These are phyloP conservation scores for Heliconius sara DNA, from an alignment of 2,888 invertebrate genomes.

Conservation along the genomic window DNA sequence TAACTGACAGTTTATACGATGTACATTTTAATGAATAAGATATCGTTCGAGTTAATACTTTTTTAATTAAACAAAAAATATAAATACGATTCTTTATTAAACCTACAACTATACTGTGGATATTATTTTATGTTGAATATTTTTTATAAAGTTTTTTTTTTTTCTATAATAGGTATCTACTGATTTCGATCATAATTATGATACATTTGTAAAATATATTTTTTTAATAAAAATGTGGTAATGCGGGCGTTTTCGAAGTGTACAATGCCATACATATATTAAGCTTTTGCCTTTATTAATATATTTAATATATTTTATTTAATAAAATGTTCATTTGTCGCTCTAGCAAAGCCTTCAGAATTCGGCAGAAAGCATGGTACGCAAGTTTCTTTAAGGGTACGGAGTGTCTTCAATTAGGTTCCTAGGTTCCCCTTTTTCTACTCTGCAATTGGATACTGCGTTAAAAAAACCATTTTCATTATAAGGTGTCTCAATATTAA, in stretches of 20 bases:
- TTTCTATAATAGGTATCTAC: not conserved
- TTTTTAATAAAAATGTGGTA: not conserved
- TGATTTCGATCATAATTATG: not conserved
- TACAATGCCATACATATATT: not conserved
- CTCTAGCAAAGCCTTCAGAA: too few relatives aligned
- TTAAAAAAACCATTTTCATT: not conserved
- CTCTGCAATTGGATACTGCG: too few relatives aligned
- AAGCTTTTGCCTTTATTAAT: too few relatives aligned
- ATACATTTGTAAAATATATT: not conserved
- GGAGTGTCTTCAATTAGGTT: too few relatives aligned
- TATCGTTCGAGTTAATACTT: not conserved
- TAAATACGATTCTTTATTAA: not conserved
- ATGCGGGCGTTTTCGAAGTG: not conserved
- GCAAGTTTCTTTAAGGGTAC: too few relatives aligned
- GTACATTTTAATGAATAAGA: not conserved
- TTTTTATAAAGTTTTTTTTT: not conserved
- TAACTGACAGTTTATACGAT: not conserved
- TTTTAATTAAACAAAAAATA: not conserved
- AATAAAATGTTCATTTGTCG: too few relatives aligned
- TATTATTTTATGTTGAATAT: not conserved
- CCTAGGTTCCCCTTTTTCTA: too few relatives aligned
- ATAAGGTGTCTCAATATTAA: not conserved
- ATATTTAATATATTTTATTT: too few relatives aligned
- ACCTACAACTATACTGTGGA: not conserved
- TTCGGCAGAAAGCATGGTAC: too few relatives aligned